phyloP scores from a whole-genome alignment of 2,797 vertebrate genomes.

The Graptemys geographica region DNA sequence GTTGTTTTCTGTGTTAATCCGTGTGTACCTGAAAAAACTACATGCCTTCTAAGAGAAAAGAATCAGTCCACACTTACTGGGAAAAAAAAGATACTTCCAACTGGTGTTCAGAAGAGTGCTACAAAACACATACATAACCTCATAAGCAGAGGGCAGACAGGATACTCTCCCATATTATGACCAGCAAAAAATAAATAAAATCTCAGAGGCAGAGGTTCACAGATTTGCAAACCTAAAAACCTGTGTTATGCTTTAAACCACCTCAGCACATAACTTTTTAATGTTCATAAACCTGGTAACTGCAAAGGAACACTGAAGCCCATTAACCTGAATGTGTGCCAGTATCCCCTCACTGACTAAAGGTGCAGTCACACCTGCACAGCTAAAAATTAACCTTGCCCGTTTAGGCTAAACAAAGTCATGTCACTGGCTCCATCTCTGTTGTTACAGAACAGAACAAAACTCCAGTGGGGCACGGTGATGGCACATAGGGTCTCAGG shows the following conservation, averaged over 20 bases:
- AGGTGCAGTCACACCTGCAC: neutral
- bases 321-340: neutral
- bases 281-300: neutral
- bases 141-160: neutral
- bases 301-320: neutral
- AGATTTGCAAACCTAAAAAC: slow-evolving; percentile 13
- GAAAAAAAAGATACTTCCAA: neutral
- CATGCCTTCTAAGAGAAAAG: neutral
- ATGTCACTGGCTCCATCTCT: too few species aligned
- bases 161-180: neutral
- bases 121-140: neutral
- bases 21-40: too few species aligned
- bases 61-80: neutral
- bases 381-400: too few species aligned
- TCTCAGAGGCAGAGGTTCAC: slow-evolving; percentile 8
- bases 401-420: too few species aligned
- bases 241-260: neutral
- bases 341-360: neutral
- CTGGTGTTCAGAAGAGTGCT: neutral
- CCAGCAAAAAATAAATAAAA: neutral
- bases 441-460: too few species aligned
- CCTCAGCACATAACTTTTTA: neutral
- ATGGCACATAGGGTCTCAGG: too few species aligned
- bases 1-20: too few species aligned
- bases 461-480: too few species aligned